Evolutionary conservation across 2,797 vertebrate species (phyloP), one percentile per base, ranked within the genome.

Genomic region (Gymnoscopelus microlampas): DNA sequence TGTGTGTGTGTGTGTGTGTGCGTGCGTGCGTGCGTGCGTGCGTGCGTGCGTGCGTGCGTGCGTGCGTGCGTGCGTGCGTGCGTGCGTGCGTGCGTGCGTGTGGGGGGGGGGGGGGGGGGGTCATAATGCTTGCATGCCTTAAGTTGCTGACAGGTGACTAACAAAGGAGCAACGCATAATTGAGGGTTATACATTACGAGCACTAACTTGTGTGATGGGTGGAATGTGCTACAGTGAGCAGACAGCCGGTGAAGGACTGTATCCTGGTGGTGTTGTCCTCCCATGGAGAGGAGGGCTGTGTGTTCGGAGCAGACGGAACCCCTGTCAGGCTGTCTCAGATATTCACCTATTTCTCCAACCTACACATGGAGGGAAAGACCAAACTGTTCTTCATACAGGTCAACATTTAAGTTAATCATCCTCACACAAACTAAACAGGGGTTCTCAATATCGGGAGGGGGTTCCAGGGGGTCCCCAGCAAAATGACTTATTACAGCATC

Each of bases 221-320:
- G 32, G 32, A 35, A 35, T 35, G 1, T 35, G 72, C 12, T 63
- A 55, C 76, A 93, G 87, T 93, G 86, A 78, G 92, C 54, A 0
- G 60, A 60, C 29, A 59, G 4, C 67, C 80, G 0, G 92, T 94
- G 0, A 80, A 87, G 0, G 86, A 93, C 3, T 92, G 75, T 59
- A 94, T 95, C 0, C 70, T 94, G 72, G 93, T 88, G 32, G 77
- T 94, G 5, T 4, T 95, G 63, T 96, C 95, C 32, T 94, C 91
- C 74, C 93, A 94, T 0, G 91, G 93, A 0, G 66, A 89, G 29
- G 87, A 94, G 1, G 90, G 92, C 0, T 4, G 87, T 6, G 64
- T 94, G 9, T 85, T 86, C 0, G 92, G 93, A 0, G 89, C 88
- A 0, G 88, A 93, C 3, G 84, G 85, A 9, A 3, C 53, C 11